Conservation (phyloP, 2,797 vertebrate species). For the Phrynocephalus vlangalii region DNA sequence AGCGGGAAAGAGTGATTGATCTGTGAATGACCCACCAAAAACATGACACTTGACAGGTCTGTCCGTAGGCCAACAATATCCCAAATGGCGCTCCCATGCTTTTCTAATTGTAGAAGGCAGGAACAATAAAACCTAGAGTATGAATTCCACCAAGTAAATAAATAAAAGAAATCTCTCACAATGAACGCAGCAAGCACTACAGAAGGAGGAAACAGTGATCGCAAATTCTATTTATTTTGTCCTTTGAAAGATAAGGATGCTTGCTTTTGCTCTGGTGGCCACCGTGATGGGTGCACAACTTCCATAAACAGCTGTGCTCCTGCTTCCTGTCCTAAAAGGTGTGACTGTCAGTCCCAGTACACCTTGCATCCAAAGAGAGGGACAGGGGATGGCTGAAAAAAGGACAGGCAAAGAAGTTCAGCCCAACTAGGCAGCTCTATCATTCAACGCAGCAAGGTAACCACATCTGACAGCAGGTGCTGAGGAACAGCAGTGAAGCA, state of each 20-base stretch:
- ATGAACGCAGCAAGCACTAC: slow-evolving; percentile 8
- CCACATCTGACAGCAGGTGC: neutral
- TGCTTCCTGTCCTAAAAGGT: slow-evolving; percentile 17
- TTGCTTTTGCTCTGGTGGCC: neutral
- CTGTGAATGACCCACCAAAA: too few relatives aligned
- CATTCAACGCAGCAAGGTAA: neutral
- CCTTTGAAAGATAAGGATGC: slow-evolving; percentile 6
- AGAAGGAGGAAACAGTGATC: neutral
- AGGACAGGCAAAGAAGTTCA: neutral
- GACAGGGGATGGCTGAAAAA: neutral
- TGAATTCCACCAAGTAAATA: neutral
- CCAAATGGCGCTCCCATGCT: neutral
- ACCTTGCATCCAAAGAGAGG: neutral
- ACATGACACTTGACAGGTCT: too few relatives aligned
- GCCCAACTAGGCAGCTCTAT: neutral
- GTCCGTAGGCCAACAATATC: slow-evolving; percentile 33
- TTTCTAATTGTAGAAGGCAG: accelerated
- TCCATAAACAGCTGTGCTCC: neutral
- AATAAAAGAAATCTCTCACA: slow-evolving; percentile 13
- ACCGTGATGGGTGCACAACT: slow-evolving; percentile 17
- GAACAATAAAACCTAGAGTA: slow-evolving; percentile 7
- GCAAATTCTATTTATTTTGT: slow-evolving; percentile 31
- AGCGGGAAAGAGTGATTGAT: too few relatives aligned
- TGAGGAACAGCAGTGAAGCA: neutral
- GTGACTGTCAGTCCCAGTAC: neutral